A percentile compares a stretch with the other conserved stretches of the same genome.
phyloP scores from a whole-genome alignment of 64 coral and sea anemone genomes.

The Acropora tenuis region DNA sequence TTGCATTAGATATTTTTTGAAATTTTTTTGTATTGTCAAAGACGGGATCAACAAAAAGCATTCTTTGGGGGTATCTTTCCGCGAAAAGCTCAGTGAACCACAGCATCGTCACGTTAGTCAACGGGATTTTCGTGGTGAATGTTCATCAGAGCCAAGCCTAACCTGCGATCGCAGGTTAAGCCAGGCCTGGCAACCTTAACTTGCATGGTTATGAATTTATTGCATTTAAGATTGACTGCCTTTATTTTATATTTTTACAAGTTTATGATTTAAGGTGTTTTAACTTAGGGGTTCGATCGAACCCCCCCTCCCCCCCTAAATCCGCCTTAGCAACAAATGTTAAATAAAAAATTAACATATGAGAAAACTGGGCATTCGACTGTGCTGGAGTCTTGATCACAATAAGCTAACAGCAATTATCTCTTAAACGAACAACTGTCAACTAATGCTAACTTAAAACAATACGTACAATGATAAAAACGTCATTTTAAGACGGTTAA shows the following conservation, averaged over 20 bases:
- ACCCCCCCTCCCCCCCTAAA: no score
- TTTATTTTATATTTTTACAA: no score
- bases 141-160: conserved; percentile 46
- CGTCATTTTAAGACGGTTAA: not conserved
- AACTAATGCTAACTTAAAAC: not conserved
- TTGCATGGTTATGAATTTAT: no score
- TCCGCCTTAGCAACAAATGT: no score
- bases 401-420: not conserved
- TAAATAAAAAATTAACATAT: no score
- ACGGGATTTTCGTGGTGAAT: conserved; percentile 53
- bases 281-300: no score
- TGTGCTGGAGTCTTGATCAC: not conserved
- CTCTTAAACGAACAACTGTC: not conserved
- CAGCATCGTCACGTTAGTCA: conserved; percentile 35
- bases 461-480: not conserved
- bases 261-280: no score
- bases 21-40: not conserved
- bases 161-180: no score
- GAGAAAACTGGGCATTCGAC: no score
- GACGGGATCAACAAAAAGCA: conserved; percentile 9
- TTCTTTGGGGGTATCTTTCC: conserved; percentile 19
- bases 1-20: not conserved
- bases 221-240: no score
- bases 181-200: no score
- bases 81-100: conserved; percentile 51